Base-by-base conservation (phyloP, 2,888 invertebrate genomes). In the Steromphala cineraria region DNA sequence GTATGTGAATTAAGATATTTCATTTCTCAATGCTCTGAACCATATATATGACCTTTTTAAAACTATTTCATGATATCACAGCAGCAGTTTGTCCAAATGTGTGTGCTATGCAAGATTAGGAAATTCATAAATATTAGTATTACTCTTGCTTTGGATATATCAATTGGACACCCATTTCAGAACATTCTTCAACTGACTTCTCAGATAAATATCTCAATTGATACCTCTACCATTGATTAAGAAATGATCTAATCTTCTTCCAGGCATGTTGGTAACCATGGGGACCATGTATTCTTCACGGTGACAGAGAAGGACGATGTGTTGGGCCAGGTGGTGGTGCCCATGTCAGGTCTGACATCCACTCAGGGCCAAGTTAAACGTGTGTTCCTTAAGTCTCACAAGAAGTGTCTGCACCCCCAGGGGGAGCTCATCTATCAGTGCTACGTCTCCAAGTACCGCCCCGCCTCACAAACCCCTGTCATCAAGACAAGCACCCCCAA, bases 281-380 rank as follows among this genome's bases (percentile, higher is more conserved):
- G 87, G 46, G 89, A 92, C 82, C 88, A 90, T 74, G 88, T 91
- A 8, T 91, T 90, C 83, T 90, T 92, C 83, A 89, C 88, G 52
- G 91, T 91, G 31, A 91, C 90, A 28, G 92, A 92, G 78, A 92
- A 92, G 74, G 91, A 92, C 74, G 91, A 91, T 81, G 85, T 91
- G n/a, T 81, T 92, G 19, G 92, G 92, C 36, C 90, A 91, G 80
- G 86, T 92, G 21, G 86, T 84, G n/a, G 82, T 92, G 19, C 91
- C 91, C 10, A 83, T 91, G 21, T 82, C 88, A 8, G 86, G 89
- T 3, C 84, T 92, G 28, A 86, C 85, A 19, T 86, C 86, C 13
- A 80, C 84, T 31, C 89, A 90, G 79, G 89, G 89, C 2, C 86
- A 86, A 75, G 87, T 86, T 7, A 85, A 87, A 55, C 85, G 86